Evolutionary conservation across 2,888 invertebrate species (phyloP), one percentile per base, ranked within the genome.

Genomic region (Opisthograptis luteolata): DNA sequence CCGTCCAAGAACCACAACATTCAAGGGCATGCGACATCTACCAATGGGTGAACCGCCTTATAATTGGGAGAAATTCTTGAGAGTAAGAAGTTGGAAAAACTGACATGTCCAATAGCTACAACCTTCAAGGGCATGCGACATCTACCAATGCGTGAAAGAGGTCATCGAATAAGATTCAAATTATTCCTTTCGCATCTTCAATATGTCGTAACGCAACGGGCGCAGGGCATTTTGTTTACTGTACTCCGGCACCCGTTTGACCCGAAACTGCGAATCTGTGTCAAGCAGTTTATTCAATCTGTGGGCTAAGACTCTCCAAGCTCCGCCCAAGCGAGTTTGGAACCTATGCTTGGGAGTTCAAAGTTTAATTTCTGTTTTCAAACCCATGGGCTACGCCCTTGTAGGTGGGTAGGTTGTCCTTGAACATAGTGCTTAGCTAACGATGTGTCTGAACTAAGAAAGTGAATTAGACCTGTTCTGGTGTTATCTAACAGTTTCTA

Each of bases 221-320:
- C 79, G 45, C 51, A 62, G 31, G 50, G 58, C 60, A 74, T 81
- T 81, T 79, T 78, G 79, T 84, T 82, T 84, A 80, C 81, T 64
- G 77, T 69, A 66, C 73, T 65, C 73, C 64, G 71, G 76, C 77
- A 76, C 79, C 82, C 78, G 84, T 79, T 81, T 89, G 89, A 88
- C 89, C 90, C 87, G 84, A 88, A 88, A 85, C 80, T 44, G 77
- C 74, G 87, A 88, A 90, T 87, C 86, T 90, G 87, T 90, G 90
- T 90, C 90, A 90, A 90, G 90, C 84, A 84, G 90, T 90, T 90
- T 90, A 90, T 90, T 90, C 88, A 90, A 90, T 90, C 87, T 88
- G 83, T 73, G 71, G 75, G 72, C 73, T 72, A 79, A 80, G 80
- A 79, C 74, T 73, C 76, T 74, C 70, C 68, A 60, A 62, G 53